These are phyloP conservation scores for Standfussiana lucernea DNA, from an alignment of 2,888 invertebrate genomes.

Conservation along the genomic window DNA sequence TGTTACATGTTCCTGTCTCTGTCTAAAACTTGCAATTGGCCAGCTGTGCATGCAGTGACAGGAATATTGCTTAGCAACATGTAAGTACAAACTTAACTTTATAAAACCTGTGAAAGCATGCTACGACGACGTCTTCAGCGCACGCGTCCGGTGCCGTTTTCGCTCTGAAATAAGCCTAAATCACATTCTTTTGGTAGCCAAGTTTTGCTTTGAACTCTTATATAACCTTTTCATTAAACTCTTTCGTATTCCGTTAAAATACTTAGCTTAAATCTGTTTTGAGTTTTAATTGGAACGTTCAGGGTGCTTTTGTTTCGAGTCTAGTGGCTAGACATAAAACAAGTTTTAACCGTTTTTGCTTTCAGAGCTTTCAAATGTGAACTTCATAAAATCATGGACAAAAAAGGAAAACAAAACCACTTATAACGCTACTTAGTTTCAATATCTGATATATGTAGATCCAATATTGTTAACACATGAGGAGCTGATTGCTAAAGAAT, in stretches of 20 bases:
- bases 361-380: not conserved
- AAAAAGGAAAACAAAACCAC: not conserved
- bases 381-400: not conserved
- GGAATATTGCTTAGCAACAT: too few relatives aligned
- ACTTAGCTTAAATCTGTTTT: not conserved
- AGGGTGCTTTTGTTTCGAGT: not conserved
- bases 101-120: too few relatives aligned
- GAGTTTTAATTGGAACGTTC: not conserved
- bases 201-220: conserved; percentile 7
- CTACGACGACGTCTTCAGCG: too few relatives aligned
- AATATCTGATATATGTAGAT: not conserved
- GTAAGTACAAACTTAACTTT: too few relatives aligned
- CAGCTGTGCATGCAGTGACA: too few relatives aligned
- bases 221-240: conserved; percentile 13
- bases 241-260: not conserved
- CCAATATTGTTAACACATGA: too few relatives aligned
- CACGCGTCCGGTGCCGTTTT: not conserved
- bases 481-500: too few relatives aligned
- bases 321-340: not conserved
- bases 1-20: too few relatives aligned
- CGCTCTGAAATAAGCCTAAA: not conserved
- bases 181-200: conserved; percentile 18
- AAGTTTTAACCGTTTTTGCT: not conserved
- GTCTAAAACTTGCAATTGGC: too few relatives aligned
- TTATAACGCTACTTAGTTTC: not conserved